Conservation (phyloP, 2,888 invertebrate species). For the Bursaphelenchus okinawaensis region DNA sequence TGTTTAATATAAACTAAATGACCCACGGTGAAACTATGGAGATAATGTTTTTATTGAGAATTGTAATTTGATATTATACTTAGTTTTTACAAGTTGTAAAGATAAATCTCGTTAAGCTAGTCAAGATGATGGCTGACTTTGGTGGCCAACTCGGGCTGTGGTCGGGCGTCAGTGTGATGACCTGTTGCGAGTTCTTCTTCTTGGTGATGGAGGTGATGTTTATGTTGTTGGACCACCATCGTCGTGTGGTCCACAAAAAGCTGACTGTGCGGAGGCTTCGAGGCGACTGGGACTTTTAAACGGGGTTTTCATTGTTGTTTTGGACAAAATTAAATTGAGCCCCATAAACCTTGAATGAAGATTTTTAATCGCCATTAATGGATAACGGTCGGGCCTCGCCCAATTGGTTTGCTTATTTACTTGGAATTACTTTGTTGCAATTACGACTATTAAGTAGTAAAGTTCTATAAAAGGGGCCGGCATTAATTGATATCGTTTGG, state of each 20-base stretch:
- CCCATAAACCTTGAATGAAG: background rate
- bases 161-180: constrained; percentile 53
- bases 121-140: constrained; percentile 55
- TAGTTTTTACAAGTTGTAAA: background rate
- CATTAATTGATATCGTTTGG: no score
- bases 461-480: no score
- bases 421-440: no score
- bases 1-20: background rate
- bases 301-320: background rate
- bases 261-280: background rate
- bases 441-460: no score
- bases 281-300: background rate
- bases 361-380: background rate
- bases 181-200: constrained; percentile 50
- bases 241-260: background rate
- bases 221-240: constrained; percentile 42
- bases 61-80: no score
- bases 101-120: constrained; percentile 33
- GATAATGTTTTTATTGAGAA: constrained; percentile 7
- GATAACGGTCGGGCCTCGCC: no score
- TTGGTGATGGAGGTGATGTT: constrained; percentile 38
- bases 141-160: constrained; percentile 51
- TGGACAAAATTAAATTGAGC: background rate
- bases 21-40: no score
- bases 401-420: no score